Evolutionary conservation across 2,797 vertebrate species (phyloP), one percentile per base, ranked within the genome.

Genomic region (Dicrostonyx torquatus): DNA sequence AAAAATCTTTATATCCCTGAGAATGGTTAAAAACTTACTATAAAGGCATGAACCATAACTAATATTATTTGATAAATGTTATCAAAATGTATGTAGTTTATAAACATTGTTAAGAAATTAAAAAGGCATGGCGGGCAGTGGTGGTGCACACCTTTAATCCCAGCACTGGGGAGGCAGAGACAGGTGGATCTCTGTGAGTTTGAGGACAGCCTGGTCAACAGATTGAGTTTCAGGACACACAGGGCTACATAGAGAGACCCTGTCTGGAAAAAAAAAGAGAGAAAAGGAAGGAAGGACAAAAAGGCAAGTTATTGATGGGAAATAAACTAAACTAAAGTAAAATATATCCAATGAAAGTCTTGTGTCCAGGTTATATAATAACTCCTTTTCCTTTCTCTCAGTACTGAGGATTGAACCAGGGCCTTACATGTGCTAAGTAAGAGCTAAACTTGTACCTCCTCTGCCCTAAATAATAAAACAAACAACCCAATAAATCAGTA

Each of bases 61-160:
- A 43, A 87, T 75, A 80, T 76, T 5, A 94, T 85, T 92, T 5
- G 83, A 2, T 75, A 88, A 87, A 70, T 43, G 73, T 87, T 45
- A 70, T 82, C 73, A 94, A 94, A 93, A 82, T 77, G 43, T 70
- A 9, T 86, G 9, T 80, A 89, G 55, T 94, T 89, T 62, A 89
- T 90, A 86, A 60, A 86, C 64, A 88, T 1, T 31, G 68, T 91
- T 45, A 88, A 85, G 31, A 37, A 90, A 94, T 78, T 76, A 24
- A n/a, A 55, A 87, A 43, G 80, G 29, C 37, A 91, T 43, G 37
- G 20, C 2, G 5, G 37, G 37, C 37, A 24, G 4, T 73, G 22
- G 20, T 12, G 37, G 70, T 26, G 20, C 22, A 43, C 11, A 43
- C 37, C 70, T 73, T 43, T 73, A 43, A 43, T 73, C 11, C 22